phyloP scores from a whole-genome alignment of 2,888 invertebrate genomes.

The Pristionchus arcanus region DNA sequence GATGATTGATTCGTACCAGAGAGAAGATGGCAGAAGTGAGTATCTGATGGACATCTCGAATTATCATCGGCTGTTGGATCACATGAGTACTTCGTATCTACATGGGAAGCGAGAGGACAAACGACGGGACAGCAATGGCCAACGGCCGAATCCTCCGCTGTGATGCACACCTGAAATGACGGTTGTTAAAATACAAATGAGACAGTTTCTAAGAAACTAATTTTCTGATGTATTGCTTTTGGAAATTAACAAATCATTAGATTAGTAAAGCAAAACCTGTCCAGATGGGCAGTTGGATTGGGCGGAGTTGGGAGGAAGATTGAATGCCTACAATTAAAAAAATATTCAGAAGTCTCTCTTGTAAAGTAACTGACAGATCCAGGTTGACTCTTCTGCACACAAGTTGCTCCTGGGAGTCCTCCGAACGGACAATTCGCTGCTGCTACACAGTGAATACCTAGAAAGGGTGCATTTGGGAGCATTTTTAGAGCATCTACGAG shows the following conservation, averaged over 20 bases:
- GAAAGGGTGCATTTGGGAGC: background rate
- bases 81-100: constrained; percentile 70
- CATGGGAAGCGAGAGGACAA: constrained; percentile 74
- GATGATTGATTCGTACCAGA: constrained; percentile 67
- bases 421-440: constrained; percentile 78
- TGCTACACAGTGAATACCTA: constrained; percentile 76
- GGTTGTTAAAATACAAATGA: too few species aligned
- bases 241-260: background rate
- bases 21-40: constrained; percentile 77
- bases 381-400: constrained; percentile 68
- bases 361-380: constrained; percentile 59
- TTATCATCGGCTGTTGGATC: constrained; percentile 64
- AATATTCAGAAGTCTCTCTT: background rate
- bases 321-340: constrained; percentile 62
- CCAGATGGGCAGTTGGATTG: constrained; percentile 74
- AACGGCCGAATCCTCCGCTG: constrained; percentile 74
- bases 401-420: constrained; percentile 72
- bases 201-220: too few species aligned
- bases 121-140: constrained; percentile 78
- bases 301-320: constrained; percentile 62
- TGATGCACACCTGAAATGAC: constrained; percentile 63
- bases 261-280: constrained; percentile 60
- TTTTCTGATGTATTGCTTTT: background rate
- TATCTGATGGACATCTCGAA: constrained; percentile 74
- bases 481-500: background rate